A percentile compares a stretch with the other conserved stretches of the same genome.
These are phyloP conservation scores for Philopedon plagiatum DNA, from an alignment of 2,888 invertebrate genomes.

Conservation along the genomic window DNA sequence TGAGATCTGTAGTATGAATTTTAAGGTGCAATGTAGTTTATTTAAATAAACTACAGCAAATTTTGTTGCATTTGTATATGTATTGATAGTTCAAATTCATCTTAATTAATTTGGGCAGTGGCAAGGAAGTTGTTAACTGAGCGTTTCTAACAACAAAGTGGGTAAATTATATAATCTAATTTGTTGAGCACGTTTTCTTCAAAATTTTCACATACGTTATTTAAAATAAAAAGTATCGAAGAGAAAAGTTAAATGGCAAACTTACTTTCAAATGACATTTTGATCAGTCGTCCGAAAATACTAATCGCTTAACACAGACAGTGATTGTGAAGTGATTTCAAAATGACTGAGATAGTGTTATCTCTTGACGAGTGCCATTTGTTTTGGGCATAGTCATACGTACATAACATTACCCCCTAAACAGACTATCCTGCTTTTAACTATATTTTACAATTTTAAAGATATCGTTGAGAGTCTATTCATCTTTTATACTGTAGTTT, in stretches of 20 bases:
- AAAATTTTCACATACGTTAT: not conserved
- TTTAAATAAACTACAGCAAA: conserved; percentile 33
- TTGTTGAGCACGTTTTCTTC: not conserved
- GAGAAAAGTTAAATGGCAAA: conserved; percentile 54
- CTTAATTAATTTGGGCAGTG: not conserved
- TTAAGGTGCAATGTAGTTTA: conserved; percentile 62
- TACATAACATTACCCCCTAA: conserved; percentile 59
- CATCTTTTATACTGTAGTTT: conserved; percentile 67
- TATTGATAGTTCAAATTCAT: conserved; percentile 10
- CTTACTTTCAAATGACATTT: conserved; percentile 58
- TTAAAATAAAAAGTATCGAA: conserved; percentile 17
- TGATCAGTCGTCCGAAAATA: conserved; percentile 64
- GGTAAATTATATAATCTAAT: not conserved
- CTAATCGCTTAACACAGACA: conserved; percentile 54
- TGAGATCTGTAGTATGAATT: conserved; percentile 38
- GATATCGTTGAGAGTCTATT: conserved; percentile 67
- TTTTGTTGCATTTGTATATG: conserved; percentile 17
- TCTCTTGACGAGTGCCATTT: conserved; percentile 60
- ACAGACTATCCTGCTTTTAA: conserved; percentile 66
- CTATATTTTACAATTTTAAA: too few species aligned
- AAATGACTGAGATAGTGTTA: conserved; percentile 57
- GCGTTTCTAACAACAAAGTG: too few species aligned
- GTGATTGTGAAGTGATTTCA: conserved; percentile 62
- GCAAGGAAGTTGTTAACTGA: too few species aligned
- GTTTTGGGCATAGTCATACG: conserved; percentile 62